phyloP scores from a whole-genome alignment of 2,113 vertebrate species.

The Casuarius casuarius region DNA sequence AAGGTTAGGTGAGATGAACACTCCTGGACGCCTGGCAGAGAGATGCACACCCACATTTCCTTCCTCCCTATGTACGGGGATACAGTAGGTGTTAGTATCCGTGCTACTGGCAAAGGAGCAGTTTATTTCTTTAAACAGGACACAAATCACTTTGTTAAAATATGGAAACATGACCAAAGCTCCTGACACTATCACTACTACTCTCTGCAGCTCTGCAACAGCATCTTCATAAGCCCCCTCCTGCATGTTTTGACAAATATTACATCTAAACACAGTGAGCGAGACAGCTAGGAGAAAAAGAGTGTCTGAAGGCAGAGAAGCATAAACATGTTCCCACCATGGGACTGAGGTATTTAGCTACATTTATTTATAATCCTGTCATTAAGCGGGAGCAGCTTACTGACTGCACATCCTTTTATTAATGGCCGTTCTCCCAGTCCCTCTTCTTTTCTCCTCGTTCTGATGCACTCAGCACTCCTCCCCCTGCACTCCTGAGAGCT shows the following conservation, averaged over 20 bases:
- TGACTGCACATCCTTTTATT: neutral
- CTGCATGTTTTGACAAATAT: neutral
- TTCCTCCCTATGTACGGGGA: neutral
- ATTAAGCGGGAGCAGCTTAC: neutral
- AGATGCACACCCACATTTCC: rapidly evolving
- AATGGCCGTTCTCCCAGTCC: neutral
- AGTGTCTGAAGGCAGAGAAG: neutral
- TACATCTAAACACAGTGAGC: rapidly evolving
- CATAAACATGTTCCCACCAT: neutral
- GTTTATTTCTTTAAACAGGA: neutral
- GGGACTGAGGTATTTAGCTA: neutral
- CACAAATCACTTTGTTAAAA: neutral
- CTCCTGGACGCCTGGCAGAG: neutral
- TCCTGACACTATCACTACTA: neutral
- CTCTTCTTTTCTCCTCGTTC: neutral
- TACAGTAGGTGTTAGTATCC: neutral
- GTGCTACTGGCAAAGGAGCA: rapidly evolving
- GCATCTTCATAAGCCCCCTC: neutral
- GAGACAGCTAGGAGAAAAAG: neutral
- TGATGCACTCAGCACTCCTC: neutral
- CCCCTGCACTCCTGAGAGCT: neutral
- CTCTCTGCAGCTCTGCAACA: neutral
- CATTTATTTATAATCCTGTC: neutral
- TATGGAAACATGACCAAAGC: rapidly evolving
- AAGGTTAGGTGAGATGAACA: neutral